Percentiles rank a stretch among this genome's conserved stretches.
Evolutionary conservation across 2,797 vertebrate genomes (phyloP).

Genomic region (Varecia variegata): DNA sequence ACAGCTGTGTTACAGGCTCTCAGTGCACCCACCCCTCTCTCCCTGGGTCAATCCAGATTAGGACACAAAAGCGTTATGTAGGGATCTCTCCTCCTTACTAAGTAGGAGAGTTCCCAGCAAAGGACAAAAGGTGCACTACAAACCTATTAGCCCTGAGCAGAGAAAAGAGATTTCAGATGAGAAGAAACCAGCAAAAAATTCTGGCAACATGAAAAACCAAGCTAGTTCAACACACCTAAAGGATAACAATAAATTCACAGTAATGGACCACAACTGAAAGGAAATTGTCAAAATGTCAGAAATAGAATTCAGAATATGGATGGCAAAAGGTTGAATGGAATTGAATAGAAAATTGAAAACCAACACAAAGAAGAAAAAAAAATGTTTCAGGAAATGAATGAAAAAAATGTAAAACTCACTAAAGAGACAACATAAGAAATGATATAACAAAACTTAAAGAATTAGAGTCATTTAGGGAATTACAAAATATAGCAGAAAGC

Average conservation of each 20-base stretch:
- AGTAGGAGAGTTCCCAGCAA: neutral
- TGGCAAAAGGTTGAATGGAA: neutral
- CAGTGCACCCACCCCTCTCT: neutral
- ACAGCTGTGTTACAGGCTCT: neutral
- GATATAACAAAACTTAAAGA: neutral
- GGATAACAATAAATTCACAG: neutral
- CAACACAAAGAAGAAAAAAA: neutral
- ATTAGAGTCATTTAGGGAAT: neutral
- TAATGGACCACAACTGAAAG: neutral
- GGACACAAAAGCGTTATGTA: neutral
- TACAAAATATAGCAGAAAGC: neutral
- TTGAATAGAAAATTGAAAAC: neutral
- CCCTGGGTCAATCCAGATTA: neutral
- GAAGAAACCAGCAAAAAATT: neutral
- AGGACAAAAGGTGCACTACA: neutral
- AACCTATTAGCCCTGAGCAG: neutral
- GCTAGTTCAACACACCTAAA: neutral
- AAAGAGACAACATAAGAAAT: neutral
- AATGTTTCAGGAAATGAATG: neutral
- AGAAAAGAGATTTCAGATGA: neutral
- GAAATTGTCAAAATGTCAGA: neutral
- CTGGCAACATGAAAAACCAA: neutral
- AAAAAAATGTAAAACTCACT: neutral
- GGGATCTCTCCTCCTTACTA: neutral
- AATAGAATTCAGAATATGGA: neutral